Evolutionary conservation across 2,113 vertebrate genomes (phyloP).

Genomic region (Trochalopteron elliotii): DNA sequence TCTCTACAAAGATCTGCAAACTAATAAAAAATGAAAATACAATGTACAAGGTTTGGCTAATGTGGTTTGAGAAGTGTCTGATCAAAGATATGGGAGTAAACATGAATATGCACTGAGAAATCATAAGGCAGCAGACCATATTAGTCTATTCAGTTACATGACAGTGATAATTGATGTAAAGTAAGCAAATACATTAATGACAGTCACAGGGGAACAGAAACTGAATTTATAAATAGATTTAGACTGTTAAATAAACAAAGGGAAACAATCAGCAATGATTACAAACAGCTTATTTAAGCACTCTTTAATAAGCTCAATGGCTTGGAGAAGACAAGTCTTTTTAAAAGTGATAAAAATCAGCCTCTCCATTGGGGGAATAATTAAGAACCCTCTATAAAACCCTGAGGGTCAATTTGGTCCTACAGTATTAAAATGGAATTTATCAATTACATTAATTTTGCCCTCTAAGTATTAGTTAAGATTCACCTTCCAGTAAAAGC

Average conservation of each 20-base stretch:
- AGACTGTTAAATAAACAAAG: constrained; percentile 30
- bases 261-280: constrained; percentile 45
- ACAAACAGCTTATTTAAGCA: constrained; percentile 39
- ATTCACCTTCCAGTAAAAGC: background rate
- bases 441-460: background rate
- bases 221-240: constrained; percentile 8
- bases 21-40: background rate
- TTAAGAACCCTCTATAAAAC: background rate
- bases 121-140: background rate
- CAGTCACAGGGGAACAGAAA: constrained; percentile 21
- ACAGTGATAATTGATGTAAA: constrained; percentile 14
- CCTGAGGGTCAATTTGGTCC: background rate
- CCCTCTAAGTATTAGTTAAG: background rate
- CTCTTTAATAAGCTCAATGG: constrained; percentile 8
- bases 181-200: constrained; percentile 7
- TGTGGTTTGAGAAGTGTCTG: background rate
- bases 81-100: background rate
- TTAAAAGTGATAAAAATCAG: background rate
- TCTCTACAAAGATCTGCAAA: background rate
- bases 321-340: background rate
- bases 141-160: background rate
- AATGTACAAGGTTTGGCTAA: background rate
- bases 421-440: background rate
- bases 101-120: background rate
- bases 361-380: background rate